Evolutionary conservation across 2,888 invertebrate species (phyloP).

Genomic region (Suillia variegata): DNA sequence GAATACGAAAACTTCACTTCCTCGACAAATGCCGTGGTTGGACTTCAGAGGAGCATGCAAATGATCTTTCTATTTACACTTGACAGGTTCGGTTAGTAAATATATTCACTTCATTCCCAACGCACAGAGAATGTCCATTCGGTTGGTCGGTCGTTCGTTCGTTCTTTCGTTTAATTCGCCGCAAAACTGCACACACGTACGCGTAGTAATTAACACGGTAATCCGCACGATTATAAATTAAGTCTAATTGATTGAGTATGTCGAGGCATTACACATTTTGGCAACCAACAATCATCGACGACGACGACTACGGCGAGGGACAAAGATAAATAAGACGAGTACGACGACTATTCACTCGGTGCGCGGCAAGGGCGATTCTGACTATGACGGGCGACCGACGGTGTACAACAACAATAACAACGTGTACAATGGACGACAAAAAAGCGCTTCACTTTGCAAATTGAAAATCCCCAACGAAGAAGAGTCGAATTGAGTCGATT

Average conservation of each 20-base stretch:
- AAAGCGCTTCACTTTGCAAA: constrained; percentile 8
- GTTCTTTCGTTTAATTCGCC: too few species aligned
- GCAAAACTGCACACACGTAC: constrained; percentile 17
- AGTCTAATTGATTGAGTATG: constrained; percentile 41
- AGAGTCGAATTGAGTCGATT: too few species aligned
- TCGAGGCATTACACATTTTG: constrained; percentile 36
- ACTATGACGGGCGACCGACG: too few species aligned
- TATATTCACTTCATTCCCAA: constrained; percentile 1
- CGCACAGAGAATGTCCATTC: constrained; percentile 19
- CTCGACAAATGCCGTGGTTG: too few species aligned
- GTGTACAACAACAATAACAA: constrained; percentile 8
- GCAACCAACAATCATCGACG: constrained; percentile 29
- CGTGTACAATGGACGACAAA: constrained; percentile 17
- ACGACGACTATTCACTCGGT: too few species aligned
- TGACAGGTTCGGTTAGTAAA: too few species aligned
- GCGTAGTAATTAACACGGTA: constrained; percentile 45
- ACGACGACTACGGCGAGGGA: constrained; percentile 19
- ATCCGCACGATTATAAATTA: constrained; percentile 44
- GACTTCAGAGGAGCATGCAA: too few species aligned
- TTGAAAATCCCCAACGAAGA: constrained; percentile 1
- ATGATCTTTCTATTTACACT: too few species aligned
- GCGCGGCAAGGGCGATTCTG: too few species aligned
- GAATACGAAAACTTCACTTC: too few species aligned
- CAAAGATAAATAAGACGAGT: constrained; percentile 4
- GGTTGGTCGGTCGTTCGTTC: too few species aligned